Percentiles rank a stretch among this genome's conserved stretches.
These are phyloP conservation scores for Prunella himalayana DNA, from an alignment of 2,113 vertebrate species.

Conservation along the genomic window DNA sequence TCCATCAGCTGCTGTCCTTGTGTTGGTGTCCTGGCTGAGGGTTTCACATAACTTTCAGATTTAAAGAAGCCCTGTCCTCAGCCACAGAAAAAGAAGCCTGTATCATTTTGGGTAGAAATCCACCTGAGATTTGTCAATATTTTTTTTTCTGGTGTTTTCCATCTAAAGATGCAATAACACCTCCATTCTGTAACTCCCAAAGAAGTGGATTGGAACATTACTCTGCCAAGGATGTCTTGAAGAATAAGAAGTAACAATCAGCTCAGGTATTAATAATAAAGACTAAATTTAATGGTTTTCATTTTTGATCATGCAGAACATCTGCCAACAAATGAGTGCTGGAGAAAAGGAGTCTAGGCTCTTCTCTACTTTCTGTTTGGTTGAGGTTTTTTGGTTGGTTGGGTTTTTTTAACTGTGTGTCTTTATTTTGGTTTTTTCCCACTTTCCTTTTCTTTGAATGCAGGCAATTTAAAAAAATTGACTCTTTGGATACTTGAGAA, in stretches of 20 bases:
- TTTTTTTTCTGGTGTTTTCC: background rate
- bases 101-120: background rate
- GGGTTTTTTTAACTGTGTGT: background rate
- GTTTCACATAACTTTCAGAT: background rate
- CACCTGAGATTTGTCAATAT: background rate
- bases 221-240: background rate
- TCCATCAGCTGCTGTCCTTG: background rate
- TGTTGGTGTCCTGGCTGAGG: background rate
- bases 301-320: background rate
- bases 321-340: background rate
- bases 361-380: background rate
- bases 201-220: background rate
- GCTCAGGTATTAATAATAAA: background rate
- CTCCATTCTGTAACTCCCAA: background rate
- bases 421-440: background rate
- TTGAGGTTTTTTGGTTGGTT: background rate
- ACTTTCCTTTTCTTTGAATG: background rate
- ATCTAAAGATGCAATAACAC: background rate
- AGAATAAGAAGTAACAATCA: background rate
- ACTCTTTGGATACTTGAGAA: background rate
- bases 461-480: background rate
- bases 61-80: background rate
- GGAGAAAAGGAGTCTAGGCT: background rate
- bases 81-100: background rate
- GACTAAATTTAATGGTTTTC: background rate